phyloP scores from a whole-genome alignment of 2,797 vertebrate genomes.

The Manis crassicaudata region DNA sequence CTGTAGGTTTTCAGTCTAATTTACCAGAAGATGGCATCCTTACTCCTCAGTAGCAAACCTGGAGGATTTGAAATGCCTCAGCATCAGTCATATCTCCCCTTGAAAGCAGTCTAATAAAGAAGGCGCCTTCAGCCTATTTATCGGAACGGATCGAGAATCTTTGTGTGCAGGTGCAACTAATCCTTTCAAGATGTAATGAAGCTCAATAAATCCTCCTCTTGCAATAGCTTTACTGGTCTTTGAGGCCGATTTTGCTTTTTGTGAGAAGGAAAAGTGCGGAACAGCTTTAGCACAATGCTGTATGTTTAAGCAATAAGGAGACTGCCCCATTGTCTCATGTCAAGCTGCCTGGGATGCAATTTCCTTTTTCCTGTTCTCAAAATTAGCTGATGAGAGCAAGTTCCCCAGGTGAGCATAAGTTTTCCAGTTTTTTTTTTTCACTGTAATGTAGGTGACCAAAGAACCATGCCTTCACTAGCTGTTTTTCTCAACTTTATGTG shows the following conservation, averaged over 20 bases:
- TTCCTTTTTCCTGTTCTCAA: slow-evolving; percentile 88
- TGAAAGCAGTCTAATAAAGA: slow-evolving; percentile 3
- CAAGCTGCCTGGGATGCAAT: slow-evolving; percentile 83
- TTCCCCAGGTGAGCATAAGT: slow-evolving; percentile 79
- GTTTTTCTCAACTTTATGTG: slow-evolving; percentile 18
- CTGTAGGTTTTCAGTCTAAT: not conserved
- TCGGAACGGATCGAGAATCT: slow-evolving; percentile 65
- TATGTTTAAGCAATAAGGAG: slow-evolving; percentile 85
- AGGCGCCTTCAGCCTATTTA: slow-evolving; percentile 55
- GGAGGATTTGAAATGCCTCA: not conserved
- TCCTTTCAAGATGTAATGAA: slow-evolving; percentile 86
- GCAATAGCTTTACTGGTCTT: slow-evolving; percentile 72
- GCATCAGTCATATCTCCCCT: not conserved
- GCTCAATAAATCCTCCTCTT: slow-evolving; percentile 73
- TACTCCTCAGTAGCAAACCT: slow-evolving; percentile 63
- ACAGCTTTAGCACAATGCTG: slow-evolving; percentile 50
- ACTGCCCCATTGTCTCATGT: slow-evolving; percentile 77
- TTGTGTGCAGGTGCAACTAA: slow-evolving; percentile 85
- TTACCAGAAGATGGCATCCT: slow-evolving; percentile 84
- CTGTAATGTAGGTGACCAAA: slow-evolving; percentile 55
- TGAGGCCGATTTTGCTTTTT: slow-evolving; percentile 75
- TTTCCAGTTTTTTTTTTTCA: slow-evolving; percentile 59
- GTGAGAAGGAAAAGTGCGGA: slow-evolving; percentile 70
- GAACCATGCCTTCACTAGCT: slow-evolving; percentile 10
- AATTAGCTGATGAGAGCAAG: slow-evolving; percentile 82